These are phyloP conservation scores for Diarsia mendica DNA, from an alignment of 2,888 invertebrate genomes.

Conservation along the genomic window DNA sequence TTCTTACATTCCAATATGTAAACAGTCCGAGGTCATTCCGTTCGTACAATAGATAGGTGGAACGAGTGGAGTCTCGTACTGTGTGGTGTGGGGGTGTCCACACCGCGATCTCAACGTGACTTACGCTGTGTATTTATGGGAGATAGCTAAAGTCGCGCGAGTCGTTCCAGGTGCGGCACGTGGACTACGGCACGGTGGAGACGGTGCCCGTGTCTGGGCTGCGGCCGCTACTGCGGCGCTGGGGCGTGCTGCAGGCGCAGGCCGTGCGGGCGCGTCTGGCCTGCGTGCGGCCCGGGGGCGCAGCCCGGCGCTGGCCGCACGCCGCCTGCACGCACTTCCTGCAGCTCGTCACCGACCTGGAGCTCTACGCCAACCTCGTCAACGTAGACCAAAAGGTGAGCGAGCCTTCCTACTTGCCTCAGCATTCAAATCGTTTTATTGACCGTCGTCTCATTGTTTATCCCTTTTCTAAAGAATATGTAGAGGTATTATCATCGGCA, in stretches of 20 bases:
- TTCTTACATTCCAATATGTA: not conserved
- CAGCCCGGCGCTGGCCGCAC: conserved; percentile 85
- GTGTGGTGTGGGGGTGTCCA: too few relatives aligned
- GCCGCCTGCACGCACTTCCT: conserved; percentile 83
- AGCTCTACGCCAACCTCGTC: conserved; percentile 81
- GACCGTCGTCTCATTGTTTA: not conserved
- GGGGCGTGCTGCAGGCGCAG: conserved; percentile 86
- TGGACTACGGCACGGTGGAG: conserved; percentile 91
- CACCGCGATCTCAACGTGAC: too few relatives aligned
- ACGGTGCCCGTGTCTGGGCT: conserved; percentile 70
- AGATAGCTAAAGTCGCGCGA: not conserved
- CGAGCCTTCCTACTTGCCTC: not conserved
- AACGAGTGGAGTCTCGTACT: not conserved
- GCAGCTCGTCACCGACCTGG: conserved; percentile 74
- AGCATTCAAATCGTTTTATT: too few relatives aligned
- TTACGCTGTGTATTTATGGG: too few relatives aligned
- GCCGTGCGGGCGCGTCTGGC: conserved; percentile 88
- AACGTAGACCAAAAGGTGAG: conserved; percentile 42
- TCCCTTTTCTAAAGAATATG: not conserved
- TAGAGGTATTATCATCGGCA: too few relatives aligned
- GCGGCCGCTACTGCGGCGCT: conserved; percentile 77
- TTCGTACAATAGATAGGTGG: not conserved
- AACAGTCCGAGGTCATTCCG: not conserved
- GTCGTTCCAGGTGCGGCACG: conserved; percentile 85
- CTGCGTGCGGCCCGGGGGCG: conserved; percentile 81